Evolutionary conservation across 2,888 invertebrate species (phyloP).

Genomic region (Drosophila fungiperda): DNA sequence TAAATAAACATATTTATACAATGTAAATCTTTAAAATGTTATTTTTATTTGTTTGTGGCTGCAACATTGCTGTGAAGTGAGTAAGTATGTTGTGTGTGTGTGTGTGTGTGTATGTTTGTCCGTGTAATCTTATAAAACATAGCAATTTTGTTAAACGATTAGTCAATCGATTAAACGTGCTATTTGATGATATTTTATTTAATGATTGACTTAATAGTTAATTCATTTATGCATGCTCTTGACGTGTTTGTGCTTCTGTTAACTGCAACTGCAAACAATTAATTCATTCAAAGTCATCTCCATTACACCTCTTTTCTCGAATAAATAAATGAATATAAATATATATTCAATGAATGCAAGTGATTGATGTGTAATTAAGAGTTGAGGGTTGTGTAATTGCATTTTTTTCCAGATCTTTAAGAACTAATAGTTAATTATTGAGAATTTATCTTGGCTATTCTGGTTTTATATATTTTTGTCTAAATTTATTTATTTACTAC

Average conservation of each 20-base stretch:
- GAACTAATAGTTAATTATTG: not conserved
- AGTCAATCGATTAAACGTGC: constrained; percentile 28
- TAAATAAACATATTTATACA: constrained; percentile 77
- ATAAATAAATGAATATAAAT: not conserved
- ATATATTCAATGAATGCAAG: not conserved
- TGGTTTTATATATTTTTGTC: not conserved
- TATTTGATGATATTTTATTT: constrained; percentile 8
- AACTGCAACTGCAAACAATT: constrained; percentile 14
- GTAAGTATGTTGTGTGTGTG: not conserved
- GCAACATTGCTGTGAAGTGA: not conserved
- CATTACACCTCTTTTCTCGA: not conserved
- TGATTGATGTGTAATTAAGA: not conserved
- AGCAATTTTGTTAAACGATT: not conserved
- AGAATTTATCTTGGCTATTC: not conserved
- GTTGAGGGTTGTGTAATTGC: not conserved
- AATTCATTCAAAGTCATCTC: not conserved
- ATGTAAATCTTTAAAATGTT: constrained; percentile 51
- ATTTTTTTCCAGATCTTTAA: not conserved
- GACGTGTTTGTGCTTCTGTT: constrained; percentile 35
- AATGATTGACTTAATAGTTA: constrained; percentile 24
- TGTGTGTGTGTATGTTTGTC: not conserved
- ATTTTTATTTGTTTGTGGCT: not conserved
- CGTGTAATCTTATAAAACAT: constrained; percentile 7
- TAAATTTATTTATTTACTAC: not conserved
- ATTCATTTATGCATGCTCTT: constrained; percentile 20